Base-by-base conservation (phyloP, 37 sponge, comb jelly and placozoan species). In the Ianthella basta region DNA sequence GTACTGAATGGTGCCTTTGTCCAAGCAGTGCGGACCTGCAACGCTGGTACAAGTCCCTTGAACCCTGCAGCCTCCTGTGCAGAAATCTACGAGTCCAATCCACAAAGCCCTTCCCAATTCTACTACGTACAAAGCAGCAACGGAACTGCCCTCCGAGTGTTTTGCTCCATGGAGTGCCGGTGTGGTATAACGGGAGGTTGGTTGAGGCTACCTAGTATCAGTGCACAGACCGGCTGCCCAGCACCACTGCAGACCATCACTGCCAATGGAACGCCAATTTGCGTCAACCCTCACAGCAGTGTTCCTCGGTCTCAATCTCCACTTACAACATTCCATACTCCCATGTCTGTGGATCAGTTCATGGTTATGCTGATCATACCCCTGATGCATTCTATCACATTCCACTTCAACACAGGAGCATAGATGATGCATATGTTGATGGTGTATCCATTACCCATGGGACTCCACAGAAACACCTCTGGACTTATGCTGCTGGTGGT, bases 401-500 rank as follows among this genome's bases (percentile, higher is more conserved):
- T 64, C 29, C 27, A 16, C 29, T 20, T 10, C 29, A 16, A 10
- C 23, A 12, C 27, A 24, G 66, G 6, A 64, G 66, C 27, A 64
- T 64, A 29, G 66, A 64, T 29, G 66, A 64, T 24, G 66, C 66
- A 21, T 64, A 64, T 16, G 27, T 64, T 24, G 66, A 64, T 16
- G 66, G 66, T 8, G 27, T 64, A 64, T 64, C 66, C 14, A 64
- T 64, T 16, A 64, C 66, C 27, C 66, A 64, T 64, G 66, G 66
- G 27, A 29, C 66, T 21, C 66, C 66, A 29, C 66, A 30, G 29
- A 64, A 64, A 30, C 66, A 64, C 66, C 23, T 64, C 14, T 64
- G 66, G 66, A 64, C 66, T 10, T 64, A 64, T 30, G 27, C 27
- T 24, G 66, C 20, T 29, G 66, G 66, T 10, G 14, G 12, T 16